These are phyloP conservation scores for Eupithecia subfuscata DNA, from an alignment of 2,888 invertebrate genomes.

Conservation along the genomic window DNA sequence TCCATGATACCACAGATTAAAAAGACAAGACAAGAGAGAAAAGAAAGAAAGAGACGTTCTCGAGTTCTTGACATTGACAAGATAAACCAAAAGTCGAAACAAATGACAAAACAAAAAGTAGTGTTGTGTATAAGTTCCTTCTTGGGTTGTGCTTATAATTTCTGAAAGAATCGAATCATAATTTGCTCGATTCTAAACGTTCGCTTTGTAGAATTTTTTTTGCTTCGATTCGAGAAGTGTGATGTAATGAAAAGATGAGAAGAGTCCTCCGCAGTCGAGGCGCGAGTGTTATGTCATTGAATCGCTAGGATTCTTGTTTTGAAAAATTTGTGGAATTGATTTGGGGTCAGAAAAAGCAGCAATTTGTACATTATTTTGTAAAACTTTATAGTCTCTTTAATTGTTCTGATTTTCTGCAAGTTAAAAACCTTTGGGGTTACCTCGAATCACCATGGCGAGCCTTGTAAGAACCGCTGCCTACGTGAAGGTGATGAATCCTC, in stretches of 20 bases:
- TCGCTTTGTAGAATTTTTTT: constrained; percentile 4
- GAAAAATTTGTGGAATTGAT: constrained; percentile 66
- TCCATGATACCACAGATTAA: constrained; percentile 46
- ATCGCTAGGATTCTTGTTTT: constrained; percentile 59
- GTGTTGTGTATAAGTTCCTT: no score
- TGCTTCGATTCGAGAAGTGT: no score
- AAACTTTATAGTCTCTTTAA: no score
- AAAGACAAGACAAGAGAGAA: constrained; percentile 44
- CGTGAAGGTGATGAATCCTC: constrained; percentile 67
- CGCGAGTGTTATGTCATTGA: constrained; percentile 70
- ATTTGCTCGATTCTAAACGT: neutral
- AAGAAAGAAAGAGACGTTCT: no score
- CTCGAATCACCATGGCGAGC: constrained; percentile 67
- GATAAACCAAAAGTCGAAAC: neutral
- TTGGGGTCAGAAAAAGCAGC: constrained; percentile 60
- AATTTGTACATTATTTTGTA: neutral
- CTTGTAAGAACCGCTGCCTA: constrained; percentile 70
- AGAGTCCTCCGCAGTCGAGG: no score
- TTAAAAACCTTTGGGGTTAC: constrained; percentile 43
- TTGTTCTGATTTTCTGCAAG: constrained; percentile 21
- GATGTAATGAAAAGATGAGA: no score
- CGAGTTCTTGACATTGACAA: neutral
- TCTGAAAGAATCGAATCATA: neutral
- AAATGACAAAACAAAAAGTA: neutral
- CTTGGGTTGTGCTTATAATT: neutral